Conservation (phyloP, 2,797 vertebrate genomes). For the Rousettus madagascariensis region DNA sequence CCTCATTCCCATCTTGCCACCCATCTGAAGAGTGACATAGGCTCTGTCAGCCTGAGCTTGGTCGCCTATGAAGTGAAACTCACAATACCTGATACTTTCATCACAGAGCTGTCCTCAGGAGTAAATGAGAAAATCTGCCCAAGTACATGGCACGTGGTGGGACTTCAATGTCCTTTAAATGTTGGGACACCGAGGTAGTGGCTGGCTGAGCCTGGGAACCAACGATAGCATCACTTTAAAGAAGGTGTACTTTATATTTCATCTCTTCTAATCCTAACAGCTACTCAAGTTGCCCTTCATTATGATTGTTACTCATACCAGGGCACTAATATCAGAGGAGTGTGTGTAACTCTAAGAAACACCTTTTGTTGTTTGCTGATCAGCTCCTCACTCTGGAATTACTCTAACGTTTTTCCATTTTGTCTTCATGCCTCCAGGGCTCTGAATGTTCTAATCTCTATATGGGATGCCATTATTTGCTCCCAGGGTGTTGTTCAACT, state of each 20-base stretch:
- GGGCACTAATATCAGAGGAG: background rate
- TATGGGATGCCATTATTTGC: background rate
- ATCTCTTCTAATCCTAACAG: background rate
- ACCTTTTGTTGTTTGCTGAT: background rate
- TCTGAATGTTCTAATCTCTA: background rate
- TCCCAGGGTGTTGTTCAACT: background rate
- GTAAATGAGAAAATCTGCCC: background rate
- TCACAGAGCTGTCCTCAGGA: background rate
- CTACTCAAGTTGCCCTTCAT: background rate
- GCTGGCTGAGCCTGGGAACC: background rate
- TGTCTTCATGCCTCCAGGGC: background rate
- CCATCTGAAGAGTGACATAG: background rate
- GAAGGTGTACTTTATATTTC: background rate
- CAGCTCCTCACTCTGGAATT: background rate
- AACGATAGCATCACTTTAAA: background rate
- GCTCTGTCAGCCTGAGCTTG: background rate
- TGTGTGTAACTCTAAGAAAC: background rate
- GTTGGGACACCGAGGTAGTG: background rate
- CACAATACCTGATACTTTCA: background rate
- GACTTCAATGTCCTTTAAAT: background rate
- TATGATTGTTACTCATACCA: background rate
- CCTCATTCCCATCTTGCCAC: background rate
- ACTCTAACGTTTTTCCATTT: background rate
- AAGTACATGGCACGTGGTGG: background rate
- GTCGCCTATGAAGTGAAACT: background rate